phyloP scores from a whole-genome alignment of 2,797 vertebrate genomes.

The Xiphophorus birchmanni region DNA sequence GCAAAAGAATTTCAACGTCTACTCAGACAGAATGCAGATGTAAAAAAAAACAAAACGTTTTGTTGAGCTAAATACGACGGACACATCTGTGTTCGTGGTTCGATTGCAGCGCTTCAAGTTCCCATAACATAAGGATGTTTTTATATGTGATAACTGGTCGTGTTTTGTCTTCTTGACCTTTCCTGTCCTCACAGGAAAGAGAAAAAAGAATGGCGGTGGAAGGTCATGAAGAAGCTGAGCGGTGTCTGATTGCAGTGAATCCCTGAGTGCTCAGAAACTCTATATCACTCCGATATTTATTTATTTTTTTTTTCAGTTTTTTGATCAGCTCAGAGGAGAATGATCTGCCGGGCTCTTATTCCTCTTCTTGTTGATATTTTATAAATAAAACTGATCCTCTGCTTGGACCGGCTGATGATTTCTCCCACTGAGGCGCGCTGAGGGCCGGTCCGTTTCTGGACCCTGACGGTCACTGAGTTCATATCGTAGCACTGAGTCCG shows the following conservation, averaged over 20 bases:
- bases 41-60: too few relatives aligned
- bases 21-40: background rate
- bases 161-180: background rate
- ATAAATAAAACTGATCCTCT: constrained; percentile 19
- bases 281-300: background rate
- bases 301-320: background rate
- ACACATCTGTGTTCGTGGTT: background rate
- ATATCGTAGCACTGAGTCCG: constrained; percentile 33
- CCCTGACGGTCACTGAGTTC: constrained; percentile 44
- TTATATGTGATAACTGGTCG: background rate
- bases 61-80: background rate
- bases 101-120: background rate
- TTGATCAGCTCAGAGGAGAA: background rate
- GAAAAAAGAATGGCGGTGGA: background rate
- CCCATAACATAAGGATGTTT: constrained; percentile 3
- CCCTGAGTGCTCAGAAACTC: constrained; percentile 20
- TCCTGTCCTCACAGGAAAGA: too few relatives aligned
- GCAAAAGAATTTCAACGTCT: background rate
- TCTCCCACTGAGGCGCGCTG: constrained; percentile 20
- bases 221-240: background rate
- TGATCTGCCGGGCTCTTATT: constrained; percentile 10
- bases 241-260: constrained; percentile 25
- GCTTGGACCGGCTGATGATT: constrained; percentile 51
- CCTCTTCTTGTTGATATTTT: background rate
- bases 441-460: constrained; percentile 40